Conservation (phyloP, 2,113 vertebrate genomes). For the Lonchura striata region DNA sequence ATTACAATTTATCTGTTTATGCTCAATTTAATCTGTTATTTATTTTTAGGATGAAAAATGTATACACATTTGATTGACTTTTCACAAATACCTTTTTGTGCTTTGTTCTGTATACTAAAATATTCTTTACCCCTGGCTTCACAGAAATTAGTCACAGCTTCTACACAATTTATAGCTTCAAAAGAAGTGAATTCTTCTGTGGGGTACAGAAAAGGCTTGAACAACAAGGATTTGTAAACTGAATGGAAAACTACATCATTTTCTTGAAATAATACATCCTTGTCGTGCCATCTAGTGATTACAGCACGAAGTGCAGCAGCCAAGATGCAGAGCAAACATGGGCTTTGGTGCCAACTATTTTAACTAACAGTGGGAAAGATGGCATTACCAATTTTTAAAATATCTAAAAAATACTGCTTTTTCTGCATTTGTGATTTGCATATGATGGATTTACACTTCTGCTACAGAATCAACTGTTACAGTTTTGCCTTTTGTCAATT, state of each 20-base stretch:
- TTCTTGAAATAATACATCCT: not conserved
- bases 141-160: not conserved
- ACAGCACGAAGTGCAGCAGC: not conserved
- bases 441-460: not conserved
- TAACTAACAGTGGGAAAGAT: not conserved
- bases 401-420: not conserved
- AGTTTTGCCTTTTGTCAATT: not conserved
- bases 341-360: not conserved
- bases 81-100: not conserved
- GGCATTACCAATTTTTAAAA: not conserved
- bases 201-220: not conserved
- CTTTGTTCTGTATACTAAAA: not conserved
- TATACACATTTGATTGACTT: not conserved
- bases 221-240: not conserved
- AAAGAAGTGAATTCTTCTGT: not conserved
- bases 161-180: not conserved
- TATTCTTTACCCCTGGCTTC: not conserved
- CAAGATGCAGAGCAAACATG: not conserved
- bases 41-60: not conserved
- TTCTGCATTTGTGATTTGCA: not conserved
- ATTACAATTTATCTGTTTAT: not conserved
- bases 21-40: not conserved
- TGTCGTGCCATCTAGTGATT: constrained; percentile 68
- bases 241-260: not conserved
- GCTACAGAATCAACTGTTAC: not conserved